Conservation (phyloP, 2,113 vertebrate species). For the Montifringilla adamsi region DNA sequence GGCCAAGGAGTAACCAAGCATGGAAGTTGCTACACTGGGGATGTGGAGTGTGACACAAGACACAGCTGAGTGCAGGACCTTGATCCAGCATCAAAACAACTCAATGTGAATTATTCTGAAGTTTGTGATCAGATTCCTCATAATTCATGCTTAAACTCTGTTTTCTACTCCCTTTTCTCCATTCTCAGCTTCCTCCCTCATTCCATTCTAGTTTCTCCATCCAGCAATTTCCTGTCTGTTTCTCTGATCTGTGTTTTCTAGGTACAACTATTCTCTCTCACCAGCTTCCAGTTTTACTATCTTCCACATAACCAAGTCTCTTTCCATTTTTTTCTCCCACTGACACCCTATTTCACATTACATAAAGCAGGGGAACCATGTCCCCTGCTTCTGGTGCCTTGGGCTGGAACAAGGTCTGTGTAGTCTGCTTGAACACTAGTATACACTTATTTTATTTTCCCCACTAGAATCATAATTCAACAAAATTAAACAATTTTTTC, state of each 20-base stretch:
- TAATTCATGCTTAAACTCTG: not conserved
- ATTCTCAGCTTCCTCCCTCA: not conserved
- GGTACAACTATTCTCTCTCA: not conserved
- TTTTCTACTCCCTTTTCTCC: not conserved
- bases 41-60: not conserved
- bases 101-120: not conserved
- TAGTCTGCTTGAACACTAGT: not conserved
- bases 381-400: not conserved
- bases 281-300: not conserved
- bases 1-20: not conserved
- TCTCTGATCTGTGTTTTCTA: not conserved
- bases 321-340: not conserved
- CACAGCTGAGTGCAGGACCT: not conserved
- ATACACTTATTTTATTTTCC: not conserved
- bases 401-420: not conserved
- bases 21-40: not conserved
- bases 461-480: not conserved
- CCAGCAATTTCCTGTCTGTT: no score
- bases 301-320: not conserved
- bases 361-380: not conserved
- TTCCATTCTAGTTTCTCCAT: not conserved
- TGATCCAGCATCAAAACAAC: not conserved
- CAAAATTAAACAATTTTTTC: not conserved
- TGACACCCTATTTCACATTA: not conserved
- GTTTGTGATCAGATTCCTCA: not conserved